Evolutionary conservation across 2,888 invertebrate genomes (phyloP).

Genomic region (Morpho deidamia): DNA sequence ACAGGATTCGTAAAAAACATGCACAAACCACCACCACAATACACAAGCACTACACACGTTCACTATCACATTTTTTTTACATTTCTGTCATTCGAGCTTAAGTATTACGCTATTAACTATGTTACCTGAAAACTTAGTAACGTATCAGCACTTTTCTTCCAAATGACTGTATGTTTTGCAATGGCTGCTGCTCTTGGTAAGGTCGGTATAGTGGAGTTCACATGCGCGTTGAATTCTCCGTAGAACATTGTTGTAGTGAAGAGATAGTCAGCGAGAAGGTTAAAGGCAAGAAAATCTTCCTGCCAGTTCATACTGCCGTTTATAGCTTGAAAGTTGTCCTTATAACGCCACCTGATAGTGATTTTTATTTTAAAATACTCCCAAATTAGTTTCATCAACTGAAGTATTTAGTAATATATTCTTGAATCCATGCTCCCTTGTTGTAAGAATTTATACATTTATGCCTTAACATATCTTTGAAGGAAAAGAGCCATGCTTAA

Average conservation of each 20-base stretch:
- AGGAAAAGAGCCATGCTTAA: too few species aligned
- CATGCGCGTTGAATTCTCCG: slow-evolving; percentile 61
- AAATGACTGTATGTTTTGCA: slow-evolving; percentile 61
- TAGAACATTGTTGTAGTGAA: slow-evolving; percentile 69
- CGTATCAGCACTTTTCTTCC: slow-evolving; percentile 71
- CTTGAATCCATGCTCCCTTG: too few species aligned
- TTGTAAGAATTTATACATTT: too few species aligned
- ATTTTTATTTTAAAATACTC: background rate
- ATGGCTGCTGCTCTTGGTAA: slow-evolving; percentile 63
- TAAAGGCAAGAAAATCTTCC: slow-evolving; percentile 64
- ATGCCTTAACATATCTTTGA: too few species aligned
- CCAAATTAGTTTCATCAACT: too few species aligned
- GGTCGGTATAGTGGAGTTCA: slow-evolving; percentile 67
- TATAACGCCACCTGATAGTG: slow-evolving; percentile 66
- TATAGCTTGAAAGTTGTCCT: slow-evolving; percentile 67
- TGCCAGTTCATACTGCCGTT: slow-evolving; percentile 77
- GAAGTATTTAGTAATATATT: too few species aligned
- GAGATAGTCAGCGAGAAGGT: slow-evolving; percentile 64
- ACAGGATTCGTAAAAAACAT: too few species aligned
- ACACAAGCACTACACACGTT: too few species aligned
- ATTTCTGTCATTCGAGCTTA: too few species aligned
- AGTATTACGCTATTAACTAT: background rate
- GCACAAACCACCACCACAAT: too few species aligned
- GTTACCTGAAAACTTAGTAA: slow-evolving; percentile 65
- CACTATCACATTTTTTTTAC: too few species aligned